A percentile compares a stretch with the other conserved stretches of the same genome.
Evolutionary conservation across 2,888 invertebrate species (phyloP).

Genomic region (Ecliptopera silaceata): DNA sequence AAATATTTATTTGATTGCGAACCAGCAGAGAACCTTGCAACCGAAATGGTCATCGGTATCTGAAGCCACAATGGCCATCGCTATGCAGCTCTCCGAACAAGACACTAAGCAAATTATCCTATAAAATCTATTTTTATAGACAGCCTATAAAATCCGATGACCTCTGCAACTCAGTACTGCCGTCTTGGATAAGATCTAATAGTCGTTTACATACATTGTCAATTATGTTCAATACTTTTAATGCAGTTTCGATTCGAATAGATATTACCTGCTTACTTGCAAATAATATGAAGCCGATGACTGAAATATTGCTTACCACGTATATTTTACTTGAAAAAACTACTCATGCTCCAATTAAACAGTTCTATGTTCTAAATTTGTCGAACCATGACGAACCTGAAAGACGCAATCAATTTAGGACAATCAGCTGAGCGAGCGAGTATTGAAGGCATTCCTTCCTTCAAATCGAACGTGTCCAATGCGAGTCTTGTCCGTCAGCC

Average conservation of each 20-base stretch:
- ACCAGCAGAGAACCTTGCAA: conserved; percentile 75
- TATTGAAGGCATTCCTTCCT: conserved; percentile 60
- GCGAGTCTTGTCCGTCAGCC: conserved; percentile 68
- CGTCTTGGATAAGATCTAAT: conserved; percentile 26
- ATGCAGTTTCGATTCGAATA: neutral
- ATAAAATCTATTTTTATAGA: conserved; percentile 54
- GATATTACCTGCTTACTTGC: neutral
- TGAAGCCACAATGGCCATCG: conserved; percentile 68
- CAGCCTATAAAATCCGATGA: conserved; percentile 33
- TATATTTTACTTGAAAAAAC: neutral
- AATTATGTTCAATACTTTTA: conserved; percentile 24
- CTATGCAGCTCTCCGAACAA: conserved; percentile 49
- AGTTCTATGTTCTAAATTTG: conserved; percentile 28
- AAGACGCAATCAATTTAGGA: conserved; percentile 54
- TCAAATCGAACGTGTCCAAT: conserved; percentile 58
- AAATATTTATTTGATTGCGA: conserved; percentile 83
- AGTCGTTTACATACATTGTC: conserved; percentile 23
- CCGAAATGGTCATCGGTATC: conserved; percentile 82
- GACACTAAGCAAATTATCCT: conserved; percentile 55
- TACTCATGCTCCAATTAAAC: conserved; percentile 1
- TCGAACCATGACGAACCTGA: conserved; percentile 39
- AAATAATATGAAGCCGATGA: neutral
- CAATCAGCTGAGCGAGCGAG: conserved; percentile 51
- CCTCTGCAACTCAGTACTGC: conserved; percentile 26
- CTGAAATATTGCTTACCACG: neutral